phyloP scores from a whole-genome alignment of 2,888 invertebrate species.

The Mimumesa dahlbomi region DNA sequence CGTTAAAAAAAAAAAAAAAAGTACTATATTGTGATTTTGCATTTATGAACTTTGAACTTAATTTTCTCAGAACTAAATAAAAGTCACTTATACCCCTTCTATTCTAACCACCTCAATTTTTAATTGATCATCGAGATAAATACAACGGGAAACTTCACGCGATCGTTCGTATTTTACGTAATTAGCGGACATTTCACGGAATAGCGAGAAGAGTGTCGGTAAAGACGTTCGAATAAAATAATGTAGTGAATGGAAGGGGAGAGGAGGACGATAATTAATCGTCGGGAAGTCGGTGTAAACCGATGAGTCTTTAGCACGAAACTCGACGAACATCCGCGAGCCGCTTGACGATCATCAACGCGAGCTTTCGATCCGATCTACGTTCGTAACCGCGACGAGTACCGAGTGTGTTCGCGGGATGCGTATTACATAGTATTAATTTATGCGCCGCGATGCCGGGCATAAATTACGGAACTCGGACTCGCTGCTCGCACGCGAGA shows the following conservation, averaged over 20 bases:
- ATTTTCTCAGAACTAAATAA: no score
- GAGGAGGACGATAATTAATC: slow-evolving; percentile 53
- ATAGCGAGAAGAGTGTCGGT: slow-evolving; percentile 7
- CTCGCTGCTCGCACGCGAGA: slow-evolving; percentile 34
- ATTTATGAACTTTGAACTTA: no score
- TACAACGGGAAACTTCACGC: slow-evolving; percentile 8
- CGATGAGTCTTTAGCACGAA: slow-evolving; percentile 52
- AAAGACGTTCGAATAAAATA: slow-evolving; percentile 13
- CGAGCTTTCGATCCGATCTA: slow-evolving; percentile 50
- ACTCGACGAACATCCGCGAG: slow-evolving; percentile 30
- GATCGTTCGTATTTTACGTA: no score
- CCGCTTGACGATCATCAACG: slow-evolving; percentile 41
- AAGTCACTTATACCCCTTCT: no score
- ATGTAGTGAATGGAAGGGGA: no score
- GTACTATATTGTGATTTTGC: no score
- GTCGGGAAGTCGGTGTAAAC: slow-evolving; percentile 41
- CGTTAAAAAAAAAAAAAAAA: no score
- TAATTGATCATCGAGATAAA: not conserved
- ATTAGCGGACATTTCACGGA: no score
- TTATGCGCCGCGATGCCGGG: slow-evolving; percentile 47
- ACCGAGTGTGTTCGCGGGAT: slow-evolving; percentile 15
- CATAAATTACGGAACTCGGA: slow-evolving; percentile 52
- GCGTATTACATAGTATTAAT: slow-evolving; percentile 52
- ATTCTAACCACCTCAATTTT: no score
- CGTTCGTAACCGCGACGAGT: slow-evolving; percentile 19